Evolutionary conservation across 1,140 invertebrate species (phyloP).

Genomic region (Sesamia nonagrioides): DNA sequence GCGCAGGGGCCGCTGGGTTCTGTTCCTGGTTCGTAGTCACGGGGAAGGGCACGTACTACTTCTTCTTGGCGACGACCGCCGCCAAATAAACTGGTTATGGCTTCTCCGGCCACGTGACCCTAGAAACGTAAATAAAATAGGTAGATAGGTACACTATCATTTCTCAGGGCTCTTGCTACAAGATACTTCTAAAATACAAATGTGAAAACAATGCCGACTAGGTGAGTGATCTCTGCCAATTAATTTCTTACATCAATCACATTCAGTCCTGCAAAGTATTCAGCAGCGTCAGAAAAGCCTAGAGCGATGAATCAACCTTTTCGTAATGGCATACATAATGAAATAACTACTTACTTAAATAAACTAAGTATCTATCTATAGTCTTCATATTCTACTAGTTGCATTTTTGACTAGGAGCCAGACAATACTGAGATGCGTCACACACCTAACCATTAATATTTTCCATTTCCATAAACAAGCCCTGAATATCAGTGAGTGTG

Average conservation of each 20-base stretch:
- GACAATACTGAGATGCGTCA: not conserved
- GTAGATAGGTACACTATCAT: no score
- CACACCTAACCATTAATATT: not conserved
- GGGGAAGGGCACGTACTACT: conserved; percentile 70
- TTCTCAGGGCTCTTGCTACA: not conserved
- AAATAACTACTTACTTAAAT: no score
- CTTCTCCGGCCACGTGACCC: conserved; percentile 95
- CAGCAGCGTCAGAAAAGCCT: not conserved
- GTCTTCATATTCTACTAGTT: not conserved
- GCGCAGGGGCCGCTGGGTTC: conserved; percentile 80
- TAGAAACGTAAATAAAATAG: conserved; percentile 61
- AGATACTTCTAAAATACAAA: not conserved
- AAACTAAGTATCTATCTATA: not conserved
- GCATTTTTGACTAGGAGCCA: conserved; percentile 10
- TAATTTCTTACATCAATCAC: no score
- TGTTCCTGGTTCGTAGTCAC: conserved; percentile 68
- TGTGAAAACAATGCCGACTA: no score
- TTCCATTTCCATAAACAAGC: no score
- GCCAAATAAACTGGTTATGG: conserved; percentile 93
- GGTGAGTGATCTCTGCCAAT: no score
- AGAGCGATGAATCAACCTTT: not conserved
- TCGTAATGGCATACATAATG: not conserved
- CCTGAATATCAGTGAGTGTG: no score
- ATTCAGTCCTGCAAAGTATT: no score
- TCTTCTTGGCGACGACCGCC: conserved; percentile 89